Conservation (phyloP, 2,888 invertebrate genomes). For the Cantharis nigra region DNA sequence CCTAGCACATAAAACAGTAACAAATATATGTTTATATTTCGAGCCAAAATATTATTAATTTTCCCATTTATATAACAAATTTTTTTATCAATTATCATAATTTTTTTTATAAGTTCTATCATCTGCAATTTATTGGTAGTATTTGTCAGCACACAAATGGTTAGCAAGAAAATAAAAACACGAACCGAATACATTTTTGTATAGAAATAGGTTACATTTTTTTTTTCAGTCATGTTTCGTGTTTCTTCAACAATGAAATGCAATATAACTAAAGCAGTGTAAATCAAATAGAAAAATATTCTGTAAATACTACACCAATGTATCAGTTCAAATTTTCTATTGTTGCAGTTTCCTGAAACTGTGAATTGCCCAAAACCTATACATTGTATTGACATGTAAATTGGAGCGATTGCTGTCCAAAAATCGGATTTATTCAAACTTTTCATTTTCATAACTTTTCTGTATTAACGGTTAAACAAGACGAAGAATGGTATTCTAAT, state of each 20-base stretch:
- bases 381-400: not conserved
- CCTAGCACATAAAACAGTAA: not conserved
- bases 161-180: not conserved
- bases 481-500: too few species aligned
- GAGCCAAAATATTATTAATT: not conserved
- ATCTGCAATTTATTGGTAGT: not conserved
- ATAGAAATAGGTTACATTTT: not conserved
- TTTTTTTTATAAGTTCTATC: not conserved
- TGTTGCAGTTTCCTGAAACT: not conserved
- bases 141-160: not conserved
- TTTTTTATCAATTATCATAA: not conserved
- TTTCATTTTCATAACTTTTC: not conserved
- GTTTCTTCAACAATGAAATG: not conserved
- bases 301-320: not conserved
- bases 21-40: not conserved
- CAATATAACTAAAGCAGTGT: not conserved
- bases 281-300: not conserved
- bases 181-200: not conserved
- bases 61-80: not conserved
- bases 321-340: not conserved
- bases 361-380: not conserved
- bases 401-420: not conserved
- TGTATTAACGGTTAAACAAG: too few species aligned
- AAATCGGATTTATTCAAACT: not conserved
- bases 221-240: not conserved